Conservation (phyloP, 2,113 vertebrate species). For the Rutilus rutilus region DNA sequence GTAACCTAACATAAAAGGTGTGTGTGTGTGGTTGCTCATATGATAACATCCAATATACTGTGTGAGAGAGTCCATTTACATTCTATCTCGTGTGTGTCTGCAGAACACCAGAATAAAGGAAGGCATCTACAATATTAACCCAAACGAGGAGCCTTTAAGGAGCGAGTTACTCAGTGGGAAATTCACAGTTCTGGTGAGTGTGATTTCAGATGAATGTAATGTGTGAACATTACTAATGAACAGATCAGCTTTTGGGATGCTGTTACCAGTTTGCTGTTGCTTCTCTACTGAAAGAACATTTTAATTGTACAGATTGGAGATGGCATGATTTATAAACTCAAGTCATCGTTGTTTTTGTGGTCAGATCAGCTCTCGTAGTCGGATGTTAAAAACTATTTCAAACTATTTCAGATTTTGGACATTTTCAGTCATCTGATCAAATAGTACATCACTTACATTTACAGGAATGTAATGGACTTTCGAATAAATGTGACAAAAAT, state of each 20-base stretch:
- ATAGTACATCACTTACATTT: background rate
- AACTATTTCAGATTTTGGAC: background rate
- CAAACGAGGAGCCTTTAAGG: slow-evolving; percentile 79
- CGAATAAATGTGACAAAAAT: background rate
- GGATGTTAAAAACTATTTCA: background rate
- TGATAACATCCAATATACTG: background rate
- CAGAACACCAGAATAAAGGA: slow-evolving; percentile 83
- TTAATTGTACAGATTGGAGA: background rate
- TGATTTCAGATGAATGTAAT: background rate
- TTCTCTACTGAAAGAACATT: background rate
- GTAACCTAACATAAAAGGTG: background rate
- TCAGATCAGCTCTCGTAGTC: background rate
- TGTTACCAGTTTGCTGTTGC: background rate
- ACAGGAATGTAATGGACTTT: background rate
- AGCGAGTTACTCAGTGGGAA: slow-evolving; percentile 79
- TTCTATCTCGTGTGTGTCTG: background rate
- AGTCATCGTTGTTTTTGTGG: background rate
- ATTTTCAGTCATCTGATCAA: background rate
- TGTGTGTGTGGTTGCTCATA: background rate
- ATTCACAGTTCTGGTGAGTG: slow-evolving; percentile 81
- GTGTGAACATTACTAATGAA: background rate
- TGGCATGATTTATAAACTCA: background rate
- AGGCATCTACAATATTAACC: slow-evolving; percentile 80
- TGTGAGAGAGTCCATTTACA: background rate
- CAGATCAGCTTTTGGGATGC: background rate